Conservation (phyloP, 1,140 invertebrate genomes). For the Ips nitidus region DNA sequence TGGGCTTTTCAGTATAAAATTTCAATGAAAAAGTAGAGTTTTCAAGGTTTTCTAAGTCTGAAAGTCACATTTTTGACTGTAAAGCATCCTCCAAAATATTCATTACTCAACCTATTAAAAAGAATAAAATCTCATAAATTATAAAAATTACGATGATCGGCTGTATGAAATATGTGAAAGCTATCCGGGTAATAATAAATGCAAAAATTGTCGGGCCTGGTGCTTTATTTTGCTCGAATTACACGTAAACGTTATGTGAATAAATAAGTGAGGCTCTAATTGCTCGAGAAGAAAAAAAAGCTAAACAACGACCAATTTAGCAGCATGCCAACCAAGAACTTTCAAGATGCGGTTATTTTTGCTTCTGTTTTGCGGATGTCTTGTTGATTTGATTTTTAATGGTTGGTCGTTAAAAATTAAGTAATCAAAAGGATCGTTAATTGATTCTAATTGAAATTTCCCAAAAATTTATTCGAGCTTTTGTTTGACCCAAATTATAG, state of each 20-base stretch:
- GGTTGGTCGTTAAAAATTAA: not conserved
- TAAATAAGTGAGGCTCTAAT: slow-evolving; percentile 13
- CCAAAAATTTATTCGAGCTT: too few species aligned
- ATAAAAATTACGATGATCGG: not conserved
- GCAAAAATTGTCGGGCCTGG: not conserved
- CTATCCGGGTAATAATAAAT: slow-evolving; percentile 8
- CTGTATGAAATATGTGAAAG: not conserved
- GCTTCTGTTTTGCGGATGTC: not conserved
- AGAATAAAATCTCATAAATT: slow-evolving; percentile 7
- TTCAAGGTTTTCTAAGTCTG: too few species aligned
- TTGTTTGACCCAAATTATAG: too few species aligned
- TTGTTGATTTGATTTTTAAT: not conserved
- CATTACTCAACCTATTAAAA: not conserved
- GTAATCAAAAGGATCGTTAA: not conserved
- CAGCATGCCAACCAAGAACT: slow-evolving; percentile 6
- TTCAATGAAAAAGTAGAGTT: too few species aligned
- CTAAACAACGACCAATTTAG: slow-evolving; percentile 12
- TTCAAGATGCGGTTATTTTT: not conserved
- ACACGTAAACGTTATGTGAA: slow-evolving; percentile 13
- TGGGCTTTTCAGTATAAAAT: too few species aligned
- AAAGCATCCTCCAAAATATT: too few species aligned
- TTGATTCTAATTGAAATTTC: not conserved
- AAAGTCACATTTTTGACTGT: too few species aligned
- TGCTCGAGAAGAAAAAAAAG: slow-evolving; percentile 4
- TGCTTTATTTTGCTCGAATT: not conserved